Percentiles rank a stretch among this genome's conserved stretches.
These are phyloP conservation scores for Trissolcus brochymenae DNA, from an alignment of 2,888 invertebrate genomes.

Conservation along the genomic window DNA sequence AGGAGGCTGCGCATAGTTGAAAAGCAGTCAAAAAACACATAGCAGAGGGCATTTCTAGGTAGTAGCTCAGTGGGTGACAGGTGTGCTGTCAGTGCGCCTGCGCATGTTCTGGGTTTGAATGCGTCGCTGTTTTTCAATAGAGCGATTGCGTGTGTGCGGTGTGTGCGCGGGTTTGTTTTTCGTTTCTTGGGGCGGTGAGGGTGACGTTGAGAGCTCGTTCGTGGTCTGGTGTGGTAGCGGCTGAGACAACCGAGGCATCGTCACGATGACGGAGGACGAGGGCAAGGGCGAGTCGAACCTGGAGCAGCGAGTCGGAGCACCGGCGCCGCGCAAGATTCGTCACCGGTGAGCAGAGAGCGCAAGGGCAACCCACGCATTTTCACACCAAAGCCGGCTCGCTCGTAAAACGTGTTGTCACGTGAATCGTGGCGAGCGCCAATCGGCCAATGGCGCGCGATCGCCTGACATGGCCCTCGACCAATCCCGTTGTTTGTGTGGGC, in stretches of 20 bases:
- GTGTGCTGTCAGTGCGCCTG: not conserved
- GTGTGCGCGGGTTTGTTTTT: not conserved
- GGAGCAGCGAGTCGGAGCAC: conserved; percentile 61
- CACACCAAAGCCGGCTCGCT: conserved; percentile 11
- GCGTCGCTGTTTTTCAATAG: conserved; percentile 1
- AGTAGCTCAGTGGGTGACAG: no score
- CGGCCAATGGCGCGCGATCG: conserved; percentile 61
- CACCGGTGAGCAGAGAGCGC: conserved; percentile 70
- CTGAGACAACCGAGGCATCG: not conserved
- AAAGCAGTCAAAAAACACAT: no score
- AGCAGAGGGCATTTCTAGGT: no score
- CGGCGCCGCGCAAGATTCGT: conserved; percentile 73
- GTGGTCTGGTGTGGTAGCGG: not conserved
- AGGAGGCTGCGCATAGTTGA: no score
- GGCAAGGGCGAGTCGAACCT: conserved; percentile 70
- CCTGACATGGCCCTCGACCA: conserved; percentile 69
- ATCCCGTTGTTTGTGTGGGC: conserved; percentile 56
- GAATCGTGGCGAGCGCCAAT: conserved; percentile 62
- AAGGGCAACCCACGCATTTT: conserved; percentile 21
- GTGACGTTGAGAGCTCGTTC: not conserved
- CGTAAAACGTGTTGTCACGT: conserved; percentile 4
- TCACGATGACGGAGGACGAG: conserved; percentile 70
- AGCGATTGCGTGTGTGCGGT: not conserved
- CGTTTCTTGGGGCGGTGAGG: not conserved
- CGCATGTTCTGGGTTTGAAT: not conserved